These are phyloP conservation scores for Aradus depressus DNA, from an alignment of 2,888 invertebrate genomes.

Conservation along the genomic window DNA sequence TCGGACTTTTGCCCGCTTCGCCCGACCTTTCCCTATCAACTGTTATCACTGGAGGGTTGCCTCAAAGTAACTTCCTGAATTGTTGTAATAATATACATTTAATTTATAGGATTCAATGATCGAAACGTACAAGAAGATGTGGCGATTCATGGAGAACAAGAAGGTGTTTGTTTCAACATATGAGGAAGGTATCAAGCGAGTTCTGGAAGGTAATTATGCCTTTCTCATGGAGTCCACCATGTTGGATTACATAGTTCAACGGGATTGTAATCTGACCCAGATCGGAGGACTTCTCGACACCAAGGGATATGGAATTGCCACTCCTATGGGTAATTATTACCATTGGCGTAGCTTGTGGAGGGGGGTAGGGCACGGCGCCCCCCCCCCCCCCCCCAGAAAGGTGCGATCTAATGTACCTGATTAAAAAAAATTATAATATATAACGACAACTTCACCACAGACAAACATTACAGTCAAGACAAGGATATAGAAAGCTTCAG, in stretches of 20 bases:
- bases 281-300: conserved; percentile 73
- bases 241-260: conserved; percentile 68
- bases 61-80: no score
- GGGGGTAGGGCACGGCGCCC: no score
- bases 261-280: conserved; percentile 78
- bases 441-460: no score
- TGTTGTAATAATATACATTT: not conserved
- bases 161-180: conserved; percentile 63
- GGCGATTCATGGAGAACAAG: conserved; percentile 65
- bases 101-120: conserved; percentile 59
- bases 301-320: conserved; percentile 65
- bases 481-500: no score
- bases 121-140: conserved; percentile 70
- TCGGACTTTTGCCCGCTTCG: no score
- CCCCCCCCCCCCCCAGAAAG: no score
- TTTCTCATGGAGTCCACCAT: conserved; percentile 84
- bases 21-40: no score
- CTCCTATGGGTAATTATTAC: conserved; percentile 45
- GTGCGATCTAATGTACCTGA: no score
- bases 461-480: no score
- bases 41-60: no score
- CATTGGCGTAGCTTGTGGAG: no score
- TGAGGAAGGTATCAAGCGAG: conserved; percentile 63
- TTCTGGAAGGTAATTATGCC: conserved; percentile 69
- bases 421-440: no score